These are phyloP conservation scores for Pampus argenteus DNA, from an alignment of 2,797 vertebrate species.

Conservation along the genomic window DNA sequence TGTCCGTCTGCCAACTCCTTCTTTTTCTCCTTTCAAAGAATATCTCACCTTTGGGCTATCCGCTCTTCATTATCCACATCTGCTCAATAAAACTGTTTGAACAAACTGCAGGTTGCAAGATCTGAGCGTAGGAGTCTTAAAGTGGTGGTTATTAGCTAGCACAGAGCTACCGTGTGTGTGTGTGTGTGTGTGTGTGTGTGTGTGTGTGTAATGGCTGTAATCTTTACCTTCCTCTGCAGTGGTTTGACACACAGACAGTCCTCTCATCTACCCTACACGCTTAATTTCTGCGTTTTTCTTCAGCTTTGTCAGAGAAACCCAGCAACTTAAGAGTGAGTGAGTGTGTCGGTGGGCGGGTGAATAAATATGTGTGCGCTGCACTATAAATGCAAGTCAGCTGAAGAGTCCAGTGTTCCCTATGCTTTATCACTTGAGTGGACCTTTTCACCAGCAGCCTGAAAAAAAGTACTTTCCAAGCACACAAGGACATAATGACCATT, in stretches of 20 bases:
- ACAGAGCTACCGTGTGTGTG: background rate
- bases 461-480: slow-evolving; percentile 10
- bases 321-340: slow-evolving; percentile 16
- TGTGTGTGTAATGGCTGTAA: slow-evolving; percentile 34
- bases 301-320: slow-evolving; percentile 36
- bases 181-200: background rate
- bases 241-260: slow-evolving; percentile 26
- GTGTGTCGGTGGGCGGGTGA: slow-evolving; percentile 24
- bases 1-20: background rate
- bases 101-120: slow-evolving; percentile 27
- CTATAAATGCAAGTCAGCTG: slow-evolving; percentile 48
- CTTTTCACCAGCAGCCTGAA: slow-evolving; percentile 20
- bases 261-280: background rate
- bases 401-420: slow-evolving; percentile 42
- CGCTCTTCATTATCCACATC: slow-evolving; percentile 26
- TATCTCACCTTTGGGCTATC: slow-evolving; percentile 5
- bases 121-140: slow-evolving; percentile 23
- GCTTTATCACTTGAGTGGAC: slow-evolving; percentile 40
- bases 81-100: slow-evolving; percentile 26
- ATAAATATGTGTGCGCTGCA: slow-evolving; percentile 8
- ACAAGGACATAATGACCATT: slow-evolving; percentile 30
- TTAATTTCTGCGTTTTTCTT: slow-evolving; percentile 27
- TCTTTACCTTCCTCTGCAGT: slow-evolving; percentile 28
- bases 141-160: slow-evolving; percentile 29
- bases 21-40: slow-evolving; percentile 3